Evolutionary conservation across 2,888 invertebrate genomes (phyloP).

Genomic region (Leptinotarsa peninsularis): DNA sequence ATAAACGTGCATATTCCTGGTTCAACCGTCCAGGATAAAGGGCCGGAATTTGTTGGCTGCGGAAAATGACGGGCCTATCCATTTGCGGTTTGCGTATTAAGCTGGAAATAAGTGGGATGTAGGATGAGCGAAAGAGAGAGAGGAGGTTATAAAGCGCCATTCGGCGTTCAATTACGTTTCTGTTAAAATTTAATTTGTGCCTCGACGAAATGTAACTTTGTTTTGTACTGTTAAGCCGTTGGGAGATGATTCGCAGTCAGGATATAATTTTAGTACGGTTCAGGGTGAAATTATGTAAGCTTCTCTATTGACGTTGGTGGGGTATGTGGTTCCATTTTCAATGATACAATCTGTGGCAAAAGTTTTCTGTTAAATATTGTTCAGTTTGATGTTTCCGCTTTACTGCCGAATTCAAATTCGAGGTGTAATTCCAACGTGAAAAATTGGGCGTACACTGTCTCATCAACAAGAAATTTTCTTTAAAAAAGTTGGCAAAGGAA

Average conservation of each 20-base stretch:
- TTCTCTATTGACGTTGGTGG: too few relatives aligned
- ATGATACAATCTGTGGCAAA: too few relatives aligned
- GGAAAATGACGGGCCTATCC: slow-evolving; percentile 54
- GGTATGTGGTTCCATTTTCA: too few relatives aligned
- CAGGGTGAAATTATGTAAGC: not conserved
- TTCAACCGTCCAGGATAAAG: slow-evolving; percentile 24
- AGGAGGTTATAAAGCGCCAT: slow-evolving; percentile 60
- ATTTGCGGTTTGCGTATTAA: slow-evolving; percentile 64
- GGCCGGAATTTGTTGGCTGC: slow-evolving; percentile 49
- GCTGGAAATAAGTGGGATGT: slow-evolving; percentile 64
- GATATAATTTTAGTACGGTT: slow-evolving; percentile 21
- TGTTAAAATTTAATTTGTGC: slow-evolving; percentile 66
- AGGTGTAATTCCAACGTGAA: too few relatives aligned
- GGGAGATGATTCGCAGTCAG: slow-evolving; percentile 33
- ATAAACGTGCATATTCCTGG: slow-evolving; percentile 32
- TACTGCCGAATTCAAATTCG: too few relatives aligned
- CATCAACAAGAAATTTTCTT: too few relatives aligned
- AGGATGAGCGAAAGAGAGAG: slow-evolving; percentile 24
- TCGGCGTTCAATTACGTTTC: slow-evolving; percentile 66
- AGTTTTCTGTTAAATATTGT: too few relatives aligned
- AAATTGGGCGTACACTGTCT: too few relatives aligned
- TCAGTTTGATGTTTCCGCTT: too few relatives aligned
- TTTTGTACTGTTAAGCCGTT: slow-evolving; percentile 58
- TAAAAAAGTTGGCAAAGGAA: too few relatives aligned
- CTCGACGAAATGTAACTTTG: slow-evolving; percentile 65